Evolutionary conservation across 2,797 vertebrate genomes (phyloP), one percentile per base, ranked within the genome.

Genomic region (Otolemur crassicaudatus): DNA sequence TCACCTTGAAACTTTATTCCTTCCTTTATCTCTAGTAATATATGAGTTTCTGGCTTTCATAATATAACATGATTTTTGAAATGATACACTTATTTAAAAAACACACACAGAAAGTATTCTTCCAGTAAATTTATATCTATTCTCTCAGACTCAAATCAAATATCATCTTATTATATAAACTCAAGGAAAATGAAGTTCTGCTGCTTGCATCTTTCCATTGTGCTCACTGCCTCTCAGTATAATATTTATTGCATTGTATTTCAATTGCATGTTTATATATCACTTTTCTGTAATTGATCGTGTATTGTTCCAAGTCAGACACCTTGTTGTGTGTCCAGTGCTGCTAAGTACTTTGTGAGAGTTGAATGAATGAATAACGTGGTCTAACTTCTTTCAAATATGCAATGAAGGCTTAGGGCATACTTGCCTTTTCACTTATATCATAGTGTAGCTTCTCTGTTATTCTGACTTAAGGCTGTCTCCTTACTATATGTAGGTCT

Each of bases 61-160:
- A 80, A 93, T 16, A 90, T 46, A 87, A 12, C 65, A 91, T 58
- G 58, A 34, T 37, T 87, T 91, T 80, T 91, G 63, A 91, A 91
- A 79, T 67, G 5, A 56, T 43, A 31, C 5, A n/a, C 29, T 58
- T 58, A 81, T 40, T 86, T 23, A 12, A 79, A 17, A 43, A 3
- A 4, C 19, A 89, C 65, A 70, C 70, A 82, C 14, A 87, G 25
- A 84, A 87, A 53, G 63, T 31, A 73, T 58, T 40, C 61, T 80
- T 90, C 84, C 75, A 29, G 17, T 72, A 95, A 95, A 88, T 75
- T 34, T 27, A 37, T 69, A 84, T 53, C 40, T 20, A 53, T 69
- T 40, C 49, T 80, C 80, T 17, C 56, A 93, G 60, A 88, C 10
- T 8, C n/a, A 67, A 75, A 43, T 61, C 27, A 79, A 95, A 60